Conservation (phyloP, 2,797 vertebrate species). For the Ataeniobius toweri region DNA sequence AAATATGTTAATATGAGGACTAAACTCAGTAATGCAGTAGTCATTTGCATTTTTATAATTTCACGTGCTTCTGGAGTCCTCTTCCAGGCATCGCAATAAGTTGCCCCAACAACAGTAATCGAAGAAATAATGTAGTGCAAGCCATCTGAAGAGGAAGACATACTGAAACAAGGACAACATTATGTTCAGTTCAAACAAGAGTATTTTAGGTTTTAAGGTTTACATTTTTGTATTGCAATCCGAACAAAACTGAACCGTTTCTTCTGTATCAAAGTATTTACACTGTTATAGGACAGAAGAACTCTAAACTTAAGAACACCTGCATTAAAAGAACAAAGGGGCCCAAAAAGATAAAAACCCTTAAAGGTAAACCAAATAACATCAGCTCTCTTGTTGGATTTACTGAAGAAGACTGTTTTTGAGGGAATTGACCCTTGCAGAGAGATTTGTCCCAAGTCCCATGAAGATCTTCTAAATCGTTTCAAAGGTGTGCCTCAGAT, state of each 20-base stretch:
- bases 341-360: background rate
- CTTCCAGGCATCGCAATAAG: too few species aligned
- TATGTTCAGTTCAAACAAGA: background rate
- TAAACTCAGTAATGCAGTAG: too few species aligned
- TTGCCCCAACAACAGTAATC: too few species aligned
- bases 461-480: conserved; percentile 1
- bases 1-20: too few species aligned
- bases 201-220: background rate
- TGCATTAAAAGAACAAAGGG: background rate
- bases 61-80: too few species aligned
- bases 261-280: background rate
- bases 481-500: conserved; percentile 1
- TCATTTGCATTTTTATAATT: too few species aligned
- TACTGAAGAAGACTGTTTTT: conserved; percentile 34
- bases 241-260: background rate
- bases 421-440: conserved; percentile 15
- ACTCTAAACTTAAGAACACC: background rate
- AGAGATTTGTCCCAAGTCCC: conserved; percentile 9
- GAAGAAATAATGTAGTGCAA: background rate
- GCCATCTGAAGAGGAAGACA: background rate
- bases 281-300: background rate
- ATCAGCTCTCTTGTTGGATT: background rate
- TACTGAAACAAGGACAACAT: background rate
- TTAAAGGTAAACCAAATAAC: background rate
- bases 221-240: background rate